Evolutionary conservation across 2,888 invertebrate species (phyloP).

Genomic region (Athalia rosae): DNA sequence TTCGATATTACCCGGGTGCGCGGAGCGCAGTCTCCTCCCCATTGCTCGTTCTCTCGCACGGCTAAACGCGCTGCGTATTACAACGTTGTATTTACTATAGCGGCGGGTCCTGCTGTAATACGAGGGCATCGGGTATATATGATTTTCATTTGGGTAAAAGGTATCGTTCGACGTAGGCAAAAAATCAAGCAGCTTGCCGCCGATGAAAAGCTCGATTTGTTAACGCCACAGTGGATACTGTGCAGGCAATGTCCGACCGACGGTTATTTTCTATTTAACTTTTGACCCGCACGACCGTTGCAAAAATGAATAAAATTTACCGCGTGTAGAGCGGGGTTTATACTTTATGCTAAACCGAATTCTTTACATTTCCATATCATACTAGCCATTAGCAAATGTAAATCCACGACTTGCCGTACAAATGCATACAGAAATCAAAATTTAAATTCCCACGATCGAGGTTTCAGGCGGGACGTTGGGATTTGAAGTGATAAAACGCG

Average conservation of each 20-base stretch:
- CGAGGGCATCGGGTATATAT: slow-evolving; percentile 30
- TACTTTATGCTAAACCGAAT: background rate
- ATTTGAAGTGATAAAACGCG: background rate
- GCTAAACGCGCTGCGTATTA: slow-evolving; percentile 21
- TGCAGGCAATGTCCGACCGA: background rate
- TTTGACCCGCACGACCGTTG: slow-evolving; percentile 26
- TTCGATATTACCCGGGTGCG: slow-evolving; percentile 44
- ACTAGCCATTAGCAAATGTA: too few relatives aligned
- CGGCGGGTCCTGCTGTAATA: background rate
- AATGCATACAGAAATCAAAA: too few relatives aligned
- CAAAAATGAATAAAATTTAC: slow-evolving; percentile 29
- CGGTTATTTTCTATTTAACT: slow-evolving; percentile 35
- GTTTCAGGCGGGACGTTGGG: background rate
- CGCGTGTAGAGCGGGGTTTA: slow-evolving; percentile 7
- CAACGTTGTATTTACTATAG: background rate
- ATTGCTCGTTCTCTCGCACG: slow-evolving; percentile 29
- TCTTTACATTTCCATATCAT: background rate
- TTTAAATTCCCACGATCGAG: too few relatives aligned
- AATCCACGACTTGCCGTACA: too few relatives aligned
- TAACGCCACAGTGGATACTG: slow-evolving; percentile 46
- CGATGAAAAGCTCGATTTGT: slow-evolving; percentile 54
- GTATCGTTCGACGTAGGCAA: slow-evolving; percentile 53
- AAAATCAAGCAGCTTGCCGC: slow-evolving; percentile 49
- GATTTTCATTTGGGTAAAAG: slow-evolving; percentile 63
- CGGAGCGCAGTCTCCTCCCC: background rate